Evolutionary conservation across 53 echinoderm and acorn worm species (phyloP).

Genomic region (Glandiceps talaboti): DNA sequence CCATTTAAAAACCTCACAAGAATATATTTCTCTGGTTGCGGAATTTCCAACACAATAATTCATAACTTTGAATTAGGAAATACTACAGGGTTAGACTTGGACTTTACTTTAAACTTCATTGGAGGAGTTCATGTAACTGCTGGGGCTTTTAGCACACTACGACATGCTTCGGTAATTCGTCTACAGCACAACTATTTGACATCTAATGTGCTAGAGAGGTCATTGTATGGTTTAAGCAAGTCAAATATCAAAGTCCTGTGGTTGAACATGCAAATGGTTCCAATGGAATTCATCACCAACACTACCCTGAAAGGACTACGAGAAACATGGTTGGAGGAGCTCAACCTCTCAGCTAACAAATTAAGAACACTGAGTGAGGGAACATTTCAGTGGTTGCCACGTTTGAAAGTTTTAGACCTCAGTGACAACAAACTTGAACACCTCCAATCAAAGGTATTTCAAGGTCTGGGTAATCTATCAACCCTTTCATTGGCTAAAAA

Average conservation of each 20-base stretch:
- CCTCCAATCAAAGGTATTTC: background rate
- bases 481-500: background rate
- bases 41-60: background rate
- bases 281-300: no score
- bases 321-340: background rate
- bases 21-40: background rate
- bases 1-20: background rate
- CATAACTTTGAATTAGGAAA: background rate
- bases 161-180: background rate
- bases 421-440: background rate
- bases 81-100: background rate
- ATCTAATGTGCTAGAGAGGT: background rate
- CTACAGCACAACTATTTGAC: background rate
- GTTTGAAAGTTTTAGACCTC: background rate
- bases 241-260: background rate
- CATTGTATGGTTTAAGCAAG: background rate
- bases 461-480: background rate
- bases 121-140: background rate
- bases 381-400: background rate
- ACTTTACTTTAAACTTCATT: background rate
- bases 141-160: background rate
- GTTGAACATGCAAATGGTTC: background rate
- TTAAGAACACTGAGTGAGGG: background rate
- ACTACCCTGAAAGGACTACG: background rate
- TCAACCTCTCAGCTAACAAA: background rate